A percentile compares a stretch with the other conserved stretches of the same genome.
Evolutionary conservation across 2,888 invertebrate genomes (phyloP).

Genomic region (Drosophila longiperda): DNA sequence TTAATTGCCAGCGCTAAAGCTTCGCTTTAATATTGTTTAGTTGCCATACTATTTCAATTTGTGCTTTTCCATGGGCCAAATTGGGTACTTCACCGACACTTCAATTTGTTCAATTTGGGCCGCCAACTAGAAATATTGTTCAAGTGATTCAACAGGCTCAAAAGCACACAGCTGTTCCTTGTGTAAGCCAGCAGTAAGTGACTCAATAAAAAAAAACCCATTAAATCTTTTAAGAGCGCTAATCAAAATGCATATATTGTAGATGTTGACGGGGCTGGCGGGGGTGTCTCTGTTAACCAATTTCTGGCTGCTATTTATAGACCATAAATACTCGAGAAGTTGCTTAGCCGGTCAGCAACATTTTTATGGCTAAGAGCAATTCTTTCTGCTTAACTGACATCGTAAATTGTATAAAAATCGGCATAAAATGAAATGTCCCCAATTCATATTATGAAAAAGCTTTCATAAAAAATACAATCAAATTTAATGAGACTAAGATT

Average conservation of each 20-base stretch:
- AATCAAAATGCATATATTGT: conserved; percentile 57
- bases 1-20: conserved; percentile 67
- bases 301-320: conserved; percentile 54
- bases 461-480: not conserved
- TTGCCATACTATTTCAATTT: conserved; percentile 36
- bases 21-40: conserved; percentile 52
- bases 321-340: conserved; percentile 36
- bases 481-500: not conserved
- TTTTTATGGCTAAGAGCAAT: conserved; percentile 27
- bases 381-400: conserved; percentile 20
- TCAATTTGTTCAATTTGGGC: conserved; percentile 1
- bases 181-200: conserved; percentile 42
- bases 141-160: conserved; percentile 53
- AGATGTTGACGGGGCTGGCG: conserved; percentile 3
- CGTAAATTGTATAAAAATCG: conserved; percentile 46
- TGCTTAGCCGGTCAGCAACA: conserved; percentile 23
- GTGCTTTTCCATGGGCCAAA: conserved; percentile 27
- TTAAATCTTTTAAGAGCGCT: conserved; percentile 54
- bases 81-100: conserved; percentile 61
- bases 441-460: conserved; percentile 26
- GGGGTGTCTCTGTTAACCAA: conserved; percentile 23
- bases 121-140: conserved; percentile 9
- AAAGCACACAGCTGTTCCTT: conserved; percentile 43
- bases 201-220: conserved; percentile 64
- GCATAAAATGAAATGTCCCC: conserved; percentile 19